Conservation (phyloP, 2,888 invertebrate genomes). For the Latrodectus elegans region DNA sequence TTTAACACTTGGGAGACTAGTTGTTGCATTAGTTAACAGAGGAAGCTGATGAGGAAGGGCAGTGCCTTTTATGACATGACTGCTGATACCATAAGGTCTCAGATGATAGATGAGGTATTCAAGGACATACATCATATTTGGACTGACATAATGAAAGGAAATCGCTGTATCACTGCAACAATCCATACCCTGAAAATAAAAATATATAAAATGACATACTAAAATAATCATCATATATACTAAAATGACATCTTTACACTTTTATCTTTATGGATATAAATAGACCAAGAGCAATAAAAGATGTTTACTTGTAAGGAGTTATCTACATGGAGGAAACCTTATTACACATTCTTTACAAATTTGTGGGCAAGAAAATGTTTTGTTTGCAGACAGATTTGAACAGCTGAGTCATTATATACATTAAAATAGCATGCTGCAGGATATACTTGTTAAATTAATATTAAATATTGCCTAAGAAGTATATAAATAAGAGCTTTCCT, state of each 20-base stretch:
- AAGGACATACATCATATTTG: constrained; percentile 92
- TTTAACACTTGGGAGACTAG: constrained; percentile 35
- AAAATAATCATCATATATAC: too few species aligned
- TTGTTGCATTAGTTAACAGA: constrained; percentile 22
- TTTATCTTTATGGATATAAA: background rate
- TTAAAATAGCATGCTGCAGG: too few species aligned
- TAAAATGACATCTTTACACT: background rate
- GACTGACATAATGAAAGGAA: constrained; percentile 94
- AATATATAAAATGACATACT: too few species aligned
- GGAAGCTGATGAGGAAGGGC: constrained; percentile 6
- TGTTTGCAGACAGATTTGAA: too few species aligned
- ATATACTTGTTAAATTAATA: too few species aligned
- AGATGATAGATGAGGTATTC: constrained; percentile 97
- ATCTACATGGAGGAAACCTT: too few species aligned
- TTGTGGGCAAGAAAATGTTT: too few species aligned
- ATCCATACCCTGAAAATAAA: constrained; percentile 82
- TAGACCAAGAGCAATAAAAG: background rate
- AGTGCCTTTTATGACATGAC: constrained; percentile 23
- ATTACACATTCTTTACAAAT: too few species aligned
- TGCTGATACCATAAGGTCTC: constrained; percentile 77
- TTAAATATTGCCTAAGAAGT: too few species aligned
- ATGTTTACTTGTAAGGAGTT: too few species aligned
- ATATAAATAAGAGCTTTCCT: too few species aligned
- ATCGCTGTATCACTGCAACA: constrained; percentile 95
- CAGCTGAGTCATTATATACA: too few species aligned